A percentile compares a stretch with the other conserved stretches of the same genome.
Conservation (phyloP, 2,797 vertebrate species). For the Delichon dasypus region DNA sequence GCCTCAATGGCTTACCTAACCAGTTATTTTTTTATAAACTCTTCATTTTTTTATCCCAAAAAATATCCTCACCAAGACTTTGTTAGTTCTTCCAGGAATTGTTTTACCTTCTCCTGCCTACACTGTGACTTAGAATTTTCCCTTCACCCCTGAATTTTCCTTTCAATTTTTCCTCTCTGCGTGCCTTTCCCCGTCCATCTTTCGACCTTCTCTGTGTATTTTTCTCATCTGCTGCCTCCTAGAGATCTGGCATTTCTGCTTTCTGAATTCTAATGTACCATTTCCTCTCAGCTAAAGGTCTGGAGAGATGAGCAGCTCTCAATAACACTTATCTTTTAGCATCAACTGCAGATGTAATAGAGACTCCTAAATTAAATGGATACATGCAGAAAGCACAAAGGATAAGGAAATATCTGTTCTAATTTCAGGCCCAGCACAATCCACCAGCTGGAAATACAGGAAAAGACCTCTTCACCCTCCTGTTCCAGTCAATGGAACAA, state of each 20-base stretch:
- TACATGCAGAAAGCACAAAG: constrained; percentile 6
- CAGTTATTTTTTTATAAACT: background rate
- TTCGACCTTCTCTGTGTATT: background rate
- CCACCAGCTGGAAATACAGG: background rate
- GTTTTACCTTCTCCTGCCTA: background rate
- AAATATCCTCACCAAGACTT: background rate
- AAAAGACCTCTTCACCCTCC: constrained; percentile 34
- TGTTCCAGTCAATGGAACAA: constrained; percentile 12
- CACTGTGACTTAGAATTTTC: background rate
- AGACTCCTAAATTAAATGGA: constrained; percentile 12
- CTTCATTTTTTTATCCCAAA: background rate
- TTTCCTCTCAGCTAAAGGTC: background rate
- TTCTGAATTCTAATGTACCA: background rate
- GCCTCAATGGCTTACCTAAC: background rate
- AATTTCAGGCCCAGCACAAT: background rate
- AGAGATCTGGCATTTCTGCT: background rate
- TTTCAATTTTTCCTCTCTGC: background rate
- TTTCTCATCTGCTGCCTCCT: constrained; percentile 5
- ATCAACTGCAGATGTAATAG: background rate
- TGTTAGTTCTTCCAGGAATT: background rate
- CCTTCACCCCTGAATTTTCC: background rate
- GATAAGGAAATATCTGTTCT: background rate
- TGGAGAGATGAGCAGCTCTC: background rate
- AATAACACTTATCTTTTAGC: background rate
- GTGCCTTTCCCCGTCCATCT: background rate